Base-by-base conservation (phyloP, 2,888 invertebrate genomes). In the Ariolimax columbianus region DNA sequence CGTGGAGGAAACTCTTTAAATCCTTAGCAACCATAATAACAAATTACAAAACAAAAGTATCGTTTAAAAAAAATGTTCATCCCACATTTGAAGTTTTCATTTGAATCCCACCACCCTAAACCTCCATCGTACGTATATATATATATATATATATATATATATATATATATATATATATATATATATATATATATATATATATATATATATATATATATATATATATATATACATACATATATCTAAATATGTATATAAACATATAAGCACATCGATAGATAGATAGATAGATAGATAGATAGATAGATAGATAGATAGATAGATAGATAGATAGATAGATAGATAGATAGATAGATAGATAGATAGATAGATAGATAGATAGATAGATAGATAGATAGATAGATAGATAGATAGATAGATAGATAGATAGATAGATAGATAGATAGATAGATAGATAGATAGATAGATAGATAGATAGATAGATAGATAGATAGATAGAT, bases 371-470 rank as follows among this genome's bases (percentile, higher is more conserved):
- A 30, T 47, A 47, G 47, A 14, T 47, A 47, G 40, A 40, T 73
- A 73, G 40, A 40, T 73, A 75, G n/a, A 43, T 75, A 30, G 30
- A n/a, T 30, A 66, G 0, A 11, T 36, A 73, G 78, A 59, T 63
- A 78, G 78, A 59, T 63, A 78, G 63, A 36, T 63, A 78, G 78
- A 59, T 78, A 78, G 78, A 59, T 78, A 78, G 78, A 59, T 78
- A 78, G 78, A 59, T 78, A 78, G 78, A 78, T 78, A 78, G 59
- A 78, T 78, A 78, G 59, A 78, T 78, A 78, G 59, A 78, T 78
- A n/a, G n/a, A 59, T 19, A 59, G n/a, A 59, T 19, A 59, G 59
- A n/a, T n/a, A 59, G n/a, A 59, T 59, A 59, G 19, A 59, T n/a
- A 59, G 26, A 59, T 19, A 26, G 59, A 19, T 59, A 59, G 26